Conservation (phyloP, 2,888 invertebrate species). For the Homarus gammarus region DNA sequence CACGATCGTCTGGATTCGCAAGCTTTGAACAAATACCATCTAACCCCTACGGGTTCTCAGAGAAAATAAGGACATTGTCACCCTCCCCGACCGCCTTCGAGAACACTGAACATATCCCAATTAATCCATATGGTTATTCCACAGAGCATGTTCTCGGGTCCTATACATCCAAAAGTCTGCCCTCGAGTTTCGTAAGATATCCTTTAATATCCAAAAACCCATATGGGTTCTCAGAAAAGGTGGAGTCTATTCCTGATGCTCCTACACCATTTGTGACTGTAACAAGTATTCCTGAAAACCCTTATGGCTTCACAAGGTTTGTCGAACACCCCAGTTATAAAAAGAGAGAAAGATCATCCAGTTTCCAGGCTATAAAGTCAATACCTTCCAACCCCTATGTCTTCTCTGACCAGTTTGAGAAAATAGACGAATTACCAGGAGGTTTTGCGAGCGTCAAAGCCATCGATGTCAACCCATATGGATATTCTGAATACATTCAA, state of each 20-base stretch:
- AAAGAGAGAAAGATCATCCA: not conserved
- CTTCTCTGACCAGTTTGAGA: not conserved
- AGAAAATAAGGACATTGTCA: not conserved
- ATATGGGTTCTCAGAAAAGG: not conserved
- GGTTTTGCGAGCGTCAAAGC: not conserved
- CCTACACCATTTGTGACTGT: not conserved
- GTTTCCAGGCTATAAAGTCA: conserved; percentile 11
- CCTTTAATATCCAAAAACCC: not conserved
- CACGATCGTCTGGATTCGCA: not conserved
- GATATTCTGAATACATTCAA: conserved; percentile 3
- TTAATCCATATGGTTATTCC: conserved; percentile 26
- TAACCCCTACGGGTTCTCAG: not conserved
- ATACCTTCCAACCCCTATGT: conserved; percentile 33
- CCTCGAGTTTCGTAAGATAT: not conserved
- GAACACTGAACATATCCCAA: not conserved
- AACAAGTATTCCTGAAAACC: not conserved
- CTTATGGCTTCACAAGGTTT: conserved; percentile 21
- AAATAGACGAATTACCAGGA: not conserved
- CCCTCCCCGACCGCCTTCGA: not conserved
- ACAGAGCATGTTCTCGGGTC: not conserved
- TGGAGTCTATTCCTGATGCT: not conserved
- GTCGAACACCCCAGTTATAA: not conserved
- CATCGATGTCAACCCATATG: conserved; percentile 24
- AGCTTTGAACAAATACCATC: not conserved
- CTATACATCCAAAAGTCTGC: not conserved